Evolutionary conservation across 2,113 vertebrate species (phyloP), one percentile per base, ranked within the genome.

Genomic region (Pedionomus torquatus): DNA sequence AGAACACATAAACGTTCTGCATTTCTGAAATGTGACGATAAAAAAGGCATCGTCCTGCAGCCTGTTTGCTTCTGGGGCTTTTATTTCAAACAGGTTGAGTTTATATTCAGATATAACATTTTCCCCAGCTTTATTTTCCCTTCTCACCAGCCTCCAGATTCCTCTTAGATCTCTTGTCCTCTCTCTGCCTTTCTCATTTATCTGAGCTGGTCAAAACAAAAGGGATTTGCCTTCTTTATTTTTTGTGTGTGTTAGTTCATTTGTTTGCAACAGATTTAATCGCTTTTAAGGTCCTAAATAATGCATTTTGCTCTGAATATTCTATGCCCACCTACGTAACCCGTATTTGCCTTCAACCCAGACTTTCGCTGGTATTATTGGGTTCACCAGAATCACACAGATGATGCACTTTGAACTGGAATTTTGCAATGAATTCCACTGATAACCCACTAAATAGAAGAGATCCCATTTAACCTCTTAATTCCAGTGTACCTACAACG

Each of bases 1-100:
- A 2, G 51, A 95, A 89, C 39, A 37, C 24, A 19, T 58, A 93
- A 92, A 87, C 25, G 76, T 60, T 86, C 51, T 86, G 81, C 79
- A 64, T 86, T 93, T 93, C 93, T 90, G 80, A 94, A 97, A 89
- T 52, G 65, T 7, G 48, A 90, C 44, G 65, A 86, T 88, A 92
- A 92, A 97, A 96, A 78, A 88, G 71, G 68, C 77, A 90, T 78
- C 24, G 5, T 78, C 55, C 80, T 64, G 39, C 61, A 74, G 65
- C 63, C 69, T 83, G 19, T 57, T 33, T 64, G 51, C 66, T 90
- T 91, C 78, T 76, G 64, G 21, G 49, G 37, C 61, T 92, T 92
- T 86, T 89, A 77, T 54, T 96, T 91, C 71, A 90, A 91, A 82
- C 24, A 49, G 39, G 31, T 52, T 95, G 48, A 63, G 69, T 79